Evolutionary conservation across 2,888 invertebrate species (phyloP), one percentile per base, ranked within the genome.

Genomic region (Mythimna lalbum): DNA sequence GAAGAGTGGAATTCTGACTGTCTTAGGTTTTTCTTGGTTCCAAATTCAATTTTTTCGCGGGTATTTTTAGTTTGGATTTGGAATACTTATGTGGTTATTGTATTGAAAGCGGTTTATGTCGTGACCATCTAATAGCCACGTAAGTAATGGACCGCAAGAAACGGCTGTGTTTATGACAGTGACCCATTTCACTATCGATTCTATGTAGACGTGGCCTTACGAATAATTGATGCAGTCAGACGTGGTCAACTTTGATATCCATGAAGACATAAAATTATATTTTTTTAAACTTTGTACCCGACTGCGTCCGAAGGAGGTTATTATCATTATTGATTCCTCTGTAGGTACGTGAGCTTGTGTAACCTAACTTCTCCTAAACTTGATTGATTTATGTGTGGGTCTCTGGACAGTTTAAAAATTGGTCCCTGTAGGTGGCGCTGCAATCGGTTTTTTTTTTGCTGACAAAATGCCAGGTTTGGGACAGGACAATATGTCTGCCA

Each of bases 171-270:
- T 87, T 86, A 84, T 85, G 82, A 81, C 88, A 91, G 85, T 94
- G 95, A 92, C 93, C 94, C 85, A 93, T 89, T 92, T 93, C 43
- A 78, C 82, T 89, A 93, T 93, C 91, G 92, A 90, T 91, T 91
- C 82, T 62, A 53, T 61, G 88, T 86, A 87, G 91, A 86, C 88
- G 87, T 71, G 78, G 73, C 78, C 62, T 63, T 73, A 89, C 88
- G 87, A 94, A 95, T 95, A 91, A 95, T 94, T 93, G 84, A 95
- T 93, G 90, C 72, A 68, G 60, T 21, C 92, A 93, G 93, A 79
- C 69, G 90, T 88, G 61, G 78, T 80, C 86, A 91, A 91, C 90
- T 69, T 69, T 83, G 21, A 17, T 55, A 50, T 9, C 17, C 43
- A 43, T 43, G 33, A 52, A 49, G 1, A 10, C 21, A 23, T 49